These are phyloP conservation scores for Notechis scutatus DNA, from an alignment of 2,113 vertebrate genomes.

Conservation along the genomic window DNA sequence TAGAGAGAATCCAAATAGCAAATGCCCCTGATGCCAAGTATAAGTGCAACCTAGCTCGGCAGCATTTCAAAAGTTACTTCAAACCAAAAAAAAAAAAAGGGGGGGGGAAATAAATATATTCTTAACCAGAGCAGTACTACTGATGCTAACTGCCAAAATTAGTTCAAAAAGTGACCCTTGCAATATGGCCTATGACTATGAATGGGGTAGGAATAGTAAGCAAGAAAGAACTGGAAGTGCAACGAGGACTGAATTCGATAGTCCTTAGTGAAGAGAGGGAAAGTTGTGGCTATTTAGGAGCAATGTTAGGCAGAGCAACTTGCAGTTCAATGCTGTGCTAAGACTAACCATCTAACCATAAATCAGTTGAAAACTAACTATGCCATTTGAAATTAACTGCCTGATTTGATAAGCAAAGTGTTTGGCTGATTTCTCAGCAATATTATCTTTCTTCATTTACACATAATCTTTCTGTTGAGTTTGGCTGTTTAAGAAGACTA, in stretches of 20 bases:
- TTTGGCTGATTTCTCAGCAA: neutral
- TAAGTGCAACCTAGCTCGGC: neutral
- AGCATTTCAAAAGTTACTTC: neutral
- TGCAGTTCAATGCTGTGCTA: neutral
- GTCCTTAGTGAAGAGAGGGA: neutral
- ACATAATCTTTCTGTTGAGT: neutral
- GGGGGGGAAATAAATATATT: neutral
- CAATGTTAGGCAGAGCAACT: neutral
- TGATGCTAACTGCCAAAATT: neutral
- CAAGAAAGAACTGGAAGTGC: too few species aligned
- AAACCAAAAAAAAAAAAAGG: neutral
- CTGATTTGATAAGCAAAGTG: neutral
- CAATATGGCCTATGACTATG: neutral
- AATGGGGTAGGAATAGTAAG: neutral
- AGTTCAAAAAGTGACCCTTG: neutral
- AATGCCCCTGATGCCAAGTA: neutral
- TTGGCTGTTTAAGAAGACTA: neutral
- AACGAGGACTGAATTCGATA: neutral
- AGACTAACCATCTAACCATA: neutral
- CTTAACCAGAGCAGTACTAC: neutral
- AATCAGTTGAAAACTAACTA: neutral
- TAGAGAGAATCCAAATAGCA: neutral
- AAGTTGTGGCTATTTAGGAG: neutral
- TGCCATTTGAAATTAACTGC: neutral
- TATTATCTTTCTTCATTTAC: neutral